These are phyloP conservation scores for Sanderia malayensis DNA, from an alignment of 30 jellyfish, hydroid and myxozoan genomes.

Conservation along the genomic window DNA sequence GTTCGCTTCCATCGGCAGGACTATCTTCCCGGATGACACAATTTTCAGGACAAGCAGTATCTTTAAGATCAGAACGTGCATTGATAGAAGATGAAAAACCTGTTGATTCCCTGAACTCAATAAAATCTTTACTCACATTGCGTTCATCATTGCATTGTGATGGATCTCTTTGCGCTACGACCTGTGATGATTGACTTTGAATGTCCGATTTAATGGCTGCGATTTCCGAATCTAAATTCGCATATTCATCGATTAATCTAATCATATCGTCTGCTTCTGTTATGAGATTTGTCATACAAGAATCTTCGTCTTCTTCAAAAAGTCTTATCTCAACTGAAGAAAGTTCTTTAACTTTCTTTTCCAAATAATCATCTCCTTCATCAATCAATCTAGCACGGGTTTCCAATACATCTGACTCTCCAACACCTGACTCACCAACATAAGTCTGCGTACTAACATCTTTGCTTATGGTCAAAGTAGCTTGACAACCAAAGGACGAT, in stretches of 20 bases:
- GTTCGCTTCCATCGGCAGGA: neutral
- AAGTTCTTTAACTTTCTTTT: neutral
- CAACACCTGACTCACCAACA: neutral
- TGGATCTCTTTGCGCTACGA: neutral
- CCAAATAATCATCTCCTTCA: neutral
- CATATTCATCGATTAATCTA: neutral
- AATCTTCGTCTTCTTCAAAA: slow-evolving; percentile 9
- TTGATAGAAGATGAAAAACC: too few species aligned
- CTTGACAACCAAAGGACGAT: neutral
- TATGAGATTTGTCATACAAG: neutral
- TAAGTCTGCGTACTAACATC: neutral
- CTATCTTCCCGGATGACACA: neutral
- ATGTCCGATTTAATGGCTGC: slow-evolving; percentile 24
- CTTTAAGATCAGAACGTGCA: too few species aligned
- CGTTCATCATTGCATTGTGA: neutral
- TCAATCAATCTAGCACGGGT: too few species aligned
- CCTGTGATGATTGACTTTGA: neutral
- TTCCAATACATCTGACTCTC: too few species aligned
- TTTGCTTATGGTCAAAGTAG: neutral
- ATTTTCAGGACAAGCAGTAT: neutral
- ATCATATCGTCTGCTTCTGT: slow-evolving; percentile 39
- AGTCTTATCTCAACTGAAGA: neutral
- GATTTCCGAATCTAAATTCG: slow-evolving; percentile 25
- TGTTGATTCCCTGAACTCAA: neutral
- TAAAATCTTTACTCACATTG: neutral